These are phyloP conservation scores for Eulemur albifrons DNA, from an alignment of 2,797 vertebrate species.

Conservation along the genomic window DNA sequence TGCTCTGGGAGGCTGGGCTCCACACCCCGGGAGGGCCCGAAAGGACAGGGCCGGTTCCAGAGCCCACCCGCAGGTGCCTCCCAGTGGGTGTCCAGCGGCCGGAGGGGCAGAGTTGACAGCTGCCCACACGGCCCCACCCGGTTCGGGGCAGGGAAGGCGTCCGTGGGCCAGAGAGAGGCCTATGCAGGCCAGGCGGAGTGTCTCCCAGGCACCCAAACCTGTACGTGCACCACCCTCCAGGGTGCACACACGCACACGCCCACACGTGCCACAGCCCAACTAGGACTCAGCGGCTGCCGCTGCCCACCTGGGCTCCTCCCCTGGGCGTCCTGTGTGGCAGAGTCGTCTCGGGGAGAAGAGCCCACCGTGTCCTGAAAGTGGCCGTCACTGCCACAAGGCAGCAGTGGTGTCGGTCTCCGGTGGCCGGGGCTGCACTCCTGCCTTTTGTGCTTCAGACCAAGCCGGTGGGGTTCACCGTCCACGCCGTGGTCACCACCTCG, in stretches of 20 bases:
- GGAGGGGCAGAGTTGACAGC: no score
- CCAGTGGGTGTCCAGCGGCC: rapidly evolving
- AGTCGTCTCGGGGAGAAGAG: no score
- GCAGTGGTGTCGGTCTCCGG: rapidly evolving
- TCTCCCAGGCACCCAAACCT: neutral
- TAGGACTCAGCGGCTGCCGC: neutral
- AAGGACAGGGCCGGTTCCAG: neutral
- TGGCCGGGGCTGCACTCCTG: rapidly evolving
- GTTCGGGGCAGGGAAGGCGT: no score
- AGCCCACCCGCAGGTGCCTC: neutral
- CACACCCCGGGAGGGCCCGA: rapidly evolving
- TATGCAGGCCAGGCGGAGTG: rapidly evolving
- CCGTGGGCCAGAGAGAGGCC: neutral
- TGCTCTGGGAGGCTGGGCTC: neutral
- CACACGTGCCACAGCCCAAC: rapidly evolving
- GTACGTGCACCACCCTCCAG: neutral
- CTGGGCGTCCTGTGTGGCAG: rapidly evolving
- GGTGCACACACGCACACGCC: no score
- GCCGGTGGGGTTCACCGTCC: slow-evolving; percentile 87
- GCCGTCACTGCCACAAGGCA: neutral
- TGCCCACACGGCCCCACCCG: no score
- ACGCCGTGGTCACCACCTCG: slow-evolving; percentile 91
- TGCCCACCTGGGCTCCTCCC: neutral
- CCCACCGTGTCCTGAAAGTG: rapidly evolving
- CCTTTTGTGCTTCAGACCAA: slow-evolving; percentile 83